phyloP scores from a whole-genome alignment of 2,797 vertebrate species.

The Phyllotis vaccarum region DNA sequence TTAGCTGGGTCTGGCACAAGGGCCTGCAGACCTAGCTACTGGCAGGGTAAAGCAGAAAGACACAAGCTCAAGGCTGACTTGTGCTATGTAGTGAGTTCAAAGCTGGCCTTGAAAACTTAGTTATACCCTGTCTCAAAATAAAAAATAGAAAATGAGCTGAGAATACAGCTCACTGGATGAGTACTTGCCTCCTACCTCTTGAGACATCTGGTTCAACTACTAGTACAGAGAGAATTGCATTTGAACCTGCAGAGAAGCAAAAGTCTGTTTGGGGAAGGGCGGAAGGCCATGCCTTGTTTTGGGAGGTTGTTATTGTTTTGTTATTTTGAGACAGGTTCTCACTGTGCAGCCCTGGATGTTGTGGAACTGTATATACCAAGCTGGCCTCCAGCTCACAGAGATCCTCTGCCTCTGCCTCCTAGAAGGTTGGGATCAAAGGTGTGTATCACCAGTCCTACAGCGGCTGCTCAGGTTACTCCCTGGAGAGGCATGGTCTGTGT shows the following conservation, averaged over 20 bases:
- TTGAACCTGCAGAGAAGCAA: background rate
- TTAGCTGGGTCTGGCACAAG: background rate
- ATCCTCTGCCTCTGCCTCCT: background rate
- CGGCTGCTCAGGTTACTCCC: rapidly evolving
- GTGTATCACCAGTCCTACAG: background rate
- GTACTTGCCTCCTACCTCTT: background rate
- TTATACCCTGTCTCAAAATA: background rate
- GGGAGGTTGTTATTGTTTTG: background rate
- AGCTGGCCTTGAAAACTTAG: background rate
- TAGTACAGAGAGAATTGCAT: background rate
- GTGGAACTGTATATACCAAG: background rate
- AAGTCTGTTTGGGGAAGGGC: background rate
- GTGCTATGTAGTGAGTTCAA: background rate
- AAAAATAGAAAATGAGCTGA: background rate
- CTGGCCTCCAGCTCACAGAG: background rate
- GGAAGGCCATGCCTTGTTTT: background rate
- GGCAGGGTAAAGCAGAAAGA: background rate
- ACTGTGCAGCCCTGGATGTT: background rate
- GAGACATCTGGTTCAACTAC: background rate
- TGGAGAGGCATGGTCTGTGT: background rate
- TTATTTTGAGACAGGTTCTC: background rate
- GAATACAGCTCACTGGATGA: background rate
- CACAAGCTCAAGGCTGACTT: background rate
- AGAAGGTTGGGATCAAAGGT: background rate
- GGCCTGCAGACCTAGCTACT: background rate